Percentiles rank a stretch among this genome's conserved stretches.
Conservation (phyloP, 1,140 invertebrate genomes). For the Zaprionus tsacasi region DNA sequence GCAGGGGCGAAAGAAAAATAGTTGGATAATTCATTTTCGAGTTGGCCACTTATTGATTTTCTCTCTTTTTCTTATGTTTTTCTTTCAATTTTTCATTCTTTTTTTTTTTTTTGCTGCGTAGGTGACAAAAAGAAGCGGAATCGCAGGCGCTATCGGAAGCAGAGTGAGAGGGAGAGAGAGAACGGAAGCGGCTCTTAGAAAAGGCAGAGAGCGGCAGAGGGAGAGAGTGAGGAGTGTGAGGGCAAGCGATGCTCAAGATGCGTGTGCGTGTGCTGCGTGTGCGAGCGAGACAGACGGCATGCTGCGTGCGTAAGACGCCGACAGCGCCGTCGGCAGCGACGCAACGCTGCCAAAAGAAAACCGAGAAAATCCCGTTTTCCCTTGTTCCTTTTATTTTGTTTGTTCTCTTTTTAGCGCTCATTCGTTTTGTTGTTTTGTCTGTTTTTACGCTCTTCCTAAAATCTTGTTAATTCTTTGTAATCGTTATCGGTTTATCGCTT, state of each 20-base stretch:
- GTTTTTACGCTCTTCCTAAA: conserved; percentile 3
- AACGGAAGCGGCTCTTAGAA: neutral
- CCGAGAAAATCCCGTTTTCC: conserved; percentile 37
- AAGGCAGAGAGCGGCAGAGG: conserved; percentile 2
- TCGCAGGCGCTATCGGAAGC: neutral
- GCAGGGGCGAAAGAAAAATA: neutral
- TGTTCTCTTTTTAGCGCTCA: neutral
- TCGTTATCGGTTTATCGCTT: conserved; percentile 5
- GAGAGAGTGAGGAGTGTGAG: neutral
- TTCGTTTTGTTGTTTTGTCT: neutral
- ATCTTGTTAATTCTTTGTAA: neutral
- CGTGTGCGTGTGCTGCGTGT: conserved; percentile 24
- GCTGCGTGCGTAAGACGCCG: conserved; percentile 54
- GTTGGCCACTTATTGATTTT: conserved; percentile 32
- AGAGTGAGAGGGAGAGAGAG: neutral
- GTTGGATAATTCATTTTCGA: conserved; percentile 23
- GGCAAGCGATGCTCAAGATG: neutral
- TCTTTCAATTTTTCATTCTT: conserved; percentile 22
- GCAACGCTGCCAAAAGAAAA: conserved; percentile 35
- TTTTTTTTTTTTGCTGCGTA: conserved; percentile 42
- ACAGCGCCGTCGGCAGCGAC: neutral
- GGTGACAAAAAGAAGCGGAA: conserved; percentile 53
- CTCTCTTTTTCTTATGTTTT: neutral
- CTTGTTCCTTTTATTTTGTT: conserved; percentile 10
- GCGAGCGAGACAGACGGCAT: conserved; percentile 50